These are phyloP conservation scores for Phodopus roborovskii DNA, from an alignment of 2,113 vertebrate genomes.

Conservation along the genomic window DNA sequence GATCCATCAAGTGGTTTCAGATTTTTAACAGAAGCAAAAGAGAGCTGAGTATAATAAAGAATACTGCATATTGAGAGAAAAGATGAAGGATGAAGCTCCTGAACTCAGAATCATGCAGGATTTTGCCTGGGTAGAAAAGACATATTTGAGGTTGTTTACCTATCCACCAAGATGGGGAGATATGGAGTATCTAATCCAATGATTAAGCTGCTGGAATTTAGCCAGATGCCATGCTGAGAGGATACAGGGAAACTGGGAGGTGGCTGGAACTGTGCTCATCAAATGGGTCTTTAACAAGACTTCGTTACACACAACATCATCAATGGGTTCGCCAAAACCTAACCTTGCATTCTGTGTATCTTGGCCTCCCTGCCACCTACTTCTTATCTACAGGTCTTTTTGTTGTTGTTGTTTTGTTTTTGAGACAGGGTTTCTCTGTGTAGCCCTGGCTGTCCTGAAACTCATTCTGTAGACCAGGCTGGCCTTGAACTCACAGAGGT, in stretches of 20 bases:
- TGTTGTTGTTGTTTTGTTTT: too few relatives aligned
- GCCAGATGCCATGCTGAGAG: neutral
- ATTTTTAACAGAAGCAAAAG: neutral
- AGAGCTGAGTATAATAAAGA: neutral
- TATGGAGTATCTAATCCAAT: accelerated
- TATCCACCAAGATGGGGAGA: neutral
- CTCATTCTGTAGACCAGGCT: too few relatives aligned
- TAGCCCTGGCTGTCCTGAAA: too few relatives aligned
- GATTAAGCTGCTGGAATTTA: neutral
- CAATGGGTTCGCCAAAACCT: neutral
- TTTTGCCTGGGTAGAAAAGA: neutral
- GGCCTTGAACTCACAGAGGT: too few relatives aligned
- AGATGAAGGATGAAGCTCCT: neutral
- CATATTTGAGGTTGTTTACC: neutral
- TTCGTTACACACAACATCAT: neutral
- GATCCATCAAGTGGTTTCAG: neutral
- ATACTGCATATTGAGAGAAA: neutral
- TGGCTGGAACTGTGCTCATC: neutral
- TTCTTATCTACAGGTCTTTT: neutral
- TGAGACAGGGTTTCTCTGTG: too few relatives aligned
- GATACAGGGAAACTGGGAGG: neutral
- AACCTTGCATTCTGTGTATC: neutral
- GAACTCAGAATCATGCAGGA: neutral
- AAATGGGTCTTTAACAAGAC: neutral
- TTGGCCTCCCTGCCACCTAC: neutral